A percentile compares a stretch with the other conserved stretches of the same genome.
phyloP scores from a whole-genome alignment of 1,140 invertebrate genomes.

The Caligus rogercresseyi region DNA sequence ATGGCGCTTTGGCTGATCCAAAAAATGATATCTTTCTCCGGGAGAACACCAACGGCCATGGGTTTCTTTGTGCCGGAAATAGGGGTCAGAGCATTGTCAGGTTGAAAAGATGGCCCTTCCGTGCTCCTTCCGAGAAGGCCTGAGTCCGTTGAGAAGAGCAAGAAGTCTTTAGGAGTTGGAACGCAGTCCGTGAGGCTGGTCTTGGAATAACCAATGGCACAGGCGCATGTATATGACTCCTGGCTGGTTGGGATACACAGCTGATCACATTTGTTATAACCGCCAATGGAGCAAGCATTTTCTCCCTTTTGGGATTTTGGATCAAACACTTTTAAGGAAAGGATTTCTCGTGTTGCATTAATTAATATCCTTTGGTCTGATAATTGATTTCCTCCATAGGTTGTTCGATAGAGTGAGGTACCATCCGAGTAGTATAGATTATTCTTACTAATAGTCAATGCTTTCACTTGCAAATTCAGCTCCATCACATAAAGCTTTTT shows the following conservation, averaged over 20 bases:
- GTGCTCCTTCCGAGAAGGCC: slow-evolving; percentile 46
- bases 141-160: slow-evolving; percentile 55
- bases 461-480: background rate
- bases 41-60: slow-evolving; percentile 52
- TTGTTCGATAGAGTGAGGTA: background rate
- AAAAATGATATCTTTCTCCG: slow-evolving; percentile 27
- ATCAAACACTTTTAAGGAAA: slow-evolving; percentile 51
- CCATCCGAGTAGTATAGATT: background rate
- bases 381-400: background rate
- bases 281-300: slow-evolving; percentile 35
- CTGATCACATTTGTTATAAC: slow-evolving; percentile 47
- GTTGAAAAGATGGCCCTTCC: slow-evolving; percentile 19
- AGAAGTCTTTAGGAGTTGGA: slow-evolving; percentile 34
- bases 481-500: background rate
- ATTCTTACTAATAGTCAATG: background rate
- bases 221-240: slow-evolving; percentile 42
- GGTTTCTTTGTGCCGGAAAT: slow-evolving; percentile 56
- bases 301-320: slow-evolving; percentile 36
- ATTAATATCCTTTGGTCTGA: background rate
- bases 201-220: slow-evolving; percentile 48
- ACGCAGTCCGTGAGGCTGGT: slow-evolving; percentile 34
- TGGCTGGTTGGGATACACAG: slow-evolving; percentile 49
- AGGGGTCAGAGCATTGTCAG: slow-evolving; percentile 43
- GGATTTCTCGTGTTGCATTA: slow-evolving; percentile 38
- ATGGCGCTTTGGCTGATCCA: slow-evolving; percentile 61